Evolutionary conservation across 2,888 invertebrate genomes (phyloP).

Genomic region (Rotaria socialis): DNA sequence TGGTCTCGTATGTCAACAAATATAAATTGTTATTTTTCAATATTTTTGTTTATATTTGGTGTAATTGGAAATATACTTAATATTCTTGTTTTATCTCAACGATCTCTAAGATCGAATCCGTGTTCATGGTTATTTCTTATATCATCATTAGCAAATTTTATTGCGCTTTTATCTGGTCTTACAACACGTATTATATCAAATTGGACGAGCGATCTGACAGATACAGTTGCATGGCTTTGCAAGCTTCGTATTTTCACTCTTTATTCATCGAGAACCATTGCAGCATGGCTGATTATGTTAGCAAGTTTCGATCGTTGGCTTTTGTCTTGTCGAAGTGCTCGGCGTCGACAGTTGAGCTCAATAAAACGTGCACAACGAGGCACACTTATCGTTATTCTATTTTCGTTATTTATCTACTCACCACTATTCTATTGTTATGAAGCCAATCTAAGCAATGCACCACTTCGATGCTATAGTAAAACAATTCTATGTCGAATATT

Average conservation of each 20-base stretch:
- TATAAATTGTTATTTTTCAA: background rate
- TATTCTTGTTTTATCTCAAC: background rate
- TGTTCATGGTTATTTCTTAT: conserved; percentile 9
- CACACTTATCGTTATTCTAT: background rate
- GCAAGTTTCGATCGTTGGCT: background rate
- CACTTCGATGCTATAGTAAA: background rate
- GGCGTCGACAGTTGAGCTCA: background rate
- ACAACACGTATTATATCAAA: background rate
- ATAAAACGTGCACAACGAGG: background rate
- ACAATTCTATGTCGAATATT: background rate
- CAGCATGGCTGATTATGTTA: background rate
- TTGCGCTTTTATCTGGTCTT: background rate
- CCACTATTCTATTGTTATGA: background rate
- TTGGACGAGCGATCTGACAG: background rate
- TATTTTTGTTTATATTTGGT: background rate
- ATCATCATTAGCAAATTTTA: background rate
- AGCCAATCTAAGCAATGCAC: background rate
- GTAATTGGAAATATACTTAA: background rate
- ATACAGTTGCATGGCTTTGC: background rate
- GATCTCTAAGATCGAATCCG: background rate
- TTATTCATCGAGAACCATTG: background rate
- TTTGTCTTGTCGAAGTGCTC: background rate
- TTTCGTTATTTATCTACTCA: background rate
- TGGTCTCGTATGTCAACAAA: background rate
- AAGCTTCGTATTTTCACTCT: background rate